Evolutionary conservation across 2,888 invertebrate species (phyloP).

Genomic region (Bedellia somnulentella): DNA sequence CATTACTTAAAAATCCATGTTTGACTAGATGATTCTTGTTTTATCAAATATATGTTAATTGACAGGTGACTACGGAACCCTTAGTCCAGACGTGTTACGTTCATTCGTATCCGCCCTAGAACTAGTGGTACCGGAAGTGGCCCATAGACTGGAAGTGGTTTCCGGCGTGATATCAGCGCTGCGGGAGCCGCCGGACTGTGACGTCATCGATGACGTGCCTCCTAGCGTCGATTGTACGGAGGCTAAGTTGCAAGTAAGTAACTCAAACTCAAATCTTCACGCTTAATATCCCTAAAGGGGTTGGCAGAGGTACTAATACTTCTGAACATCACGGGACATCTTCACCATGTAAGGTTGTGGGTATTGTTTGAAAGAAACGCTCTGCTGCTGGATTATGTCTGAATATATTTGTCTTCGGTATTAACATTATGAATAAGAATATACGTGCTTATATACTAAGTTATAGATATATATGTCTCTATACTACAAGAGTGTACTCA

Average conservation of each 20-base stretch:
- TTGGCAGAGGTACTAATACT: too few species aligned
- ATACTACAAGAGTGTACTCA: too few species aligned
- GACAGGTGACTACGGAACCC: slow-evolving; percentile 41
- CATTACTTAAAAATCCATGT: too few species aligned
- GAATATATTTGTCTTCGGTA: too few species aligned
- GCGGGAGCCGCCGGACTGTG: slow-evolving; percentile 49
- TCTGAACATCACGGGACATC: too few species aligned
- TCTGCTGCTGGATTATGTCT: background rate
- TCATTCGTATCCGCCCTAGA: slow-evolving; percentile 40
- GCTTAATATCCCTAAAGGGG: too few species aligned
- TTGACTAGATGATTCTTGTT: too few species aligned
- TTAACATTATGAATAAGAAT: too few species aligned
- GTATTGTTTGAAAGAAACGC: background rate
- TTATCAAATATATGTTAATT: too few species aligned
- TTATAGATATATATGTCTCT: too few species aligned
- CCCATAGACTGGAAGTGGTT: slow-evolving; percentile 47
- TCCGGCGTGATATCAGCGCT: slow-evolving; percentile 58
- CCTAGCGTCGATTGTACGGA: slow-evolving; percentile 27
- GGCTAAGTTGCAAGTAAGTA: slow-evolving; percentile 33
- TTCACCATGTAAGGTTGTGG: too few species aligned
- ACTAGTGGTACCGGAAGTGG: slow-evolving; percentile 36
- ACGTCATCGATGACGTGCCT: slow-evolving; percentile 18
- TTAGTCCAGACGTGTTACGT: slow-evolving; percentile 36
- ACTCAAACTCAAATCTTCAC: background rate
- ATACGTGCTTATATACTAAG: too few species aligned